A percentile compares a stretch with the other conserved stretches of the same genome.
Evolutionary conservation across 1,140 invertebrate genomes (phyloP).

Genomic region (Drosophila fuyamai): DNA sequence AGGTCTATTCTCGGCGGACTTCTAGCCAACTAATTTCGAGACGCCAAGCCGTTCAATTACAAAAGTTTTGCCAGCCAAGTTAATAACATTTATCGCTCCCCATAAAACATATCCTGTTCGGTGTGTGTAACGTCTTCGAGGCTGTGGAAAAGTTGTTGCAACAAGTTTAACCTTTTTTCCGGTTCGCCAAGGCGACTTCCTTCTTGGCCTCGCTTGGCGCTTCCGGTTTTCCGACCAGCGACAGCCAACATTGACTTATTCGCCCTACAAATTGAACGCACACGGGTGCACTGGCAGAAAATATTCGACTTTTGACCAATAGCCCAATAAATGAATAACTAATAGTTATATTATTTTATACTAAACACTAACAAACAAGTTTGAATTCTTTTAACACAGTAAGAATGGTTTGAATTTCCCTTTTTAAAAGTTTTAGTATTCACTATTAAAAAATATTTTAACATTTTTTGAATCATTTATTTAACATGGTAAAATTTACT

Average conservation of each 20-base stretch:
- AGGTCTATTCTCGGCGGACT: constrained; percentile 51
- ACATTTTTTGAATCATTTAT: too few relatives aligned
- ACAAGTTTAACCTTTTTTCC: constrained; percentile 70
- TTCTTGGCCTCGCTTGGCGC: constrained; percentile 7
- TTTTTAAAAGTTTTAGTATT: too few relatives aligned
- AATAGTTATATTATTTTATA: too few relatives aligned
- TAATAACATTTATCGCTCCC: constrained; percentile 77
- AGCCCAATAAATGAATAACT: too few relatives aligned
- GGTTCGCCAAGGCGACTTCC: constrained; percentile 6
- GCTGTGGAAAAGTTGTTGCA: constrained; percentile 64
- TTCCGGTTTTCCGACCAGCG: constrained; percentile 41
- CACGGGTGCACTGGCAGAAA: background rate
- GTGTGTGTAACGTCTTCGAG: constrained; percentile 13
- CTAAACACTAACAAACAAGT: too few relatives aligned
- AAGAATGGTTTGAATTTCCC: too few relatives aligned
- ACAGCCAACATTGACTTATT: constrained; percentile 50
- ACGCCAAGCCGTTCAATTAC: constrained; percentile 66
- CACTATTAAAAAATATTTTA: too few relatives aligned
- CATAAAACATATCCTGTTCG: constrained; percentile 58
- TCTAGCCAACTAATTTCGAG: constrained; percentile 56
- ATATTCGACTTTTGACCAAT: background rate
- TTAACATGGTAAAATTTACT: too few relatives aligned
- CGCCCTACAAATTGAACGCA: constrained; percentile 15
- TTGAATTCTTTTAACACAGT: too few relatives aligned
- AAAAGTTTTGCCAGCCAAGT: constrained; percentile 73